Evolutionary conservation across 2,888 invertebrate species (phyloP).

Genomic region (Mystacides longicornis): DNA sequence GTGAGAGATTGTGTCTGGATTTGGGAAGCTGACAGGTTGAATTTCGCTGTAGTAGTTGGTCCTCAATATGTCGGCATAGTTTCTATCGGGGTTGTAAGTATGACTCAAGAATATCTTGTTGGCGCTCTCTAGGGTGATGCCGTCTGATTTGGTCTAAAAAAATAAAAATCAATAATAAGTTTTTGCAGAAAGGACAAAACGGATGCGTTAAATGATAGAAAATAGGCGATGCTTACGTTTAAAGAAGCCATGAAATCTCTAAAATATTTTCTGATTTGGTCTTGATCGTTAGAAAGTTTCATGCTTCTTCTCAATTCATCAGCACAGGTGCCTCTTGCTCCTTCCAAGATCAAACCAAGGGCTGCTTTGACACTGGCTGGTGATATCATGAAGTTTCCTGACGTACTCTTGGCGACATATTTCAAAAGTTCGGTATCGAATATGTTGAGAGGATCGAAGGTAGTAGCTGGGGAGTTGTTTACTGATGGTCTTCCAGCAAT

Average conservation of each 20-base stretch:
- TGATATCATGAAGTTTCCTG: slow-evolving; percentile 57
- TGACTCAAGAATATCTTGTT: slow-evolving; percentile 46
- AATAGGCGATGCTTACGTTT: slow-evolving; percentile 30
- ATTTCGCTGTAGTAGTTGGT: slow-evolving; percentile 47
- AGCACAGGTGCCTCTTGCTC: slow-evolving; percentile 49
- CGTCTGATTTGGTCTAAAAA: slow-evolving; percentile 35
- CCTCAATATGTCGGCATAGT: slow-evolving; percentile 41
- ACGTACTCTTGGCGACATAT: slow-evolving; percentile 36
- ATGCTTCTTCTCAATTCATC: slow-evolving; percentile 51
- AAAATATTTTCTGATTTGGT: slow-evolving; percentile 37
- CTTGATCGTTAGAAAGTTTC: slow-evolving; percentile 42
- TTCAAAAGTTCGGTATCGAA: slow-evolving; percentile 51
- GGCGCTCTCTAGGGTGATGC: slow-evolving; percentile 38
- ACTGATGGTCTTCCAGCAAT: background rate
- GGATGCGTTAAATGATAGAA: too few species aligned
- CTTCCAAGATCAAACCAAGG: slow-evolving; percentile 57
- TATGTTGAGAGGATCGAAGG: slow-evolving; percentile 5
- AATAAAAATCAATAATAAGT: background rate
- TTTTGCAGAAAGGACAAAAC: too few species aligned
- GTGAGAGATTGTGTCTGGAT: slow-evolving; percentile 36
- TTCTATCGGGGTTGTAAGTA: slow-evolving; percentile 35
- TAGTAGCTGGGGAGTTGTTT: background rate
- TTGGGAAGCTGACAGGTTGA: slow-evolving; percentile 43
- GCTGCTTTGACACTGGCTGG: slow-evolving; percentile 59
- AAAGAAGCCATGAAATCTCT: slow-evolving; percentile 33